Base-by-base conservation (phyloP, 2,113 vertebrate genomes). In the Nanorana parkeri region DNA sequence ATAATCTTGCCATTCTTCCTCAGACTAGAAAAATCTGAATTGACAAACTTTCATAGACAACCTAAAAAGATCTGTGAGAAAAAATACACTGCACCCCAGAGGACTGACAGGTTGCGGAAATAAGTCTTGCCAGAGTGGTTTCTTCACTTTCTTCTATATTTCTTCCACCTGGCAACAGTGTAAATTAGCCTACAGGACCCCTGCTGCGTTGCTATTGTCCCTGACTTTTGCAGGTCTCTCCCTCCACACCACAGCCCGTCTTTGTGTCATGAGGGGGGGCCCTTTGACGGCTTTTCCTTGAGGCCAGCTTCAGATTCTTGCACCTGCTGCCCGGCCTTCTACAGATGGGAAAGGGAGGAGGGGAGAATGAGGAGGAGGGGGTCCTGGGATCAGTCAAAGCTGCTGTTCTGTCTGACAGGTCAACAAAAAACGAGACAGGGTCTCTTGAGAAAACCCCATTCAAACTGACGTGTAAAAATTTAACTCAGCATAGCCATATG, bases 371-470 rank as follows among this genome's bases (percentile, higher is more conserved):
- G 61, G 80, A 82, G 71, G 80, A 75, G 71, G 80, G 80, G 80
- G 80, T 83, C 72, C 61, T 83, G 71, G 80, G 80, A 83, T 83
- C 80, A 83, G 80, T 83, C 80, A 83, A 64, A 83, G 80, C 80
- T 83, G 80, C 80, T 83, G 71, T 67, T 83, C 80, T 83, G 80
- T 83, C 80, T 83, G 80, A 83, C 80, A 83, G 80, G 80, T 83
- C 80, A 83, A 83, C 80, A 83, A 83, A 83, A 83, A 83, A 81
- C 52, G 69, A 76, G 80, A 83, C 61, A 73, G 54, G 80, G 80
- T 83, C 80, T 56, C 80, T 74, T 83, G 80, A 83, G 80, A 83
- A 83, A 83, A 72, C 29, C 28, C 80, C 80, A 76, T 83, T 68
- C 80, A 83, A 76, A 76, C 21, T 83, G 72, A 83, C 64, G 71